Evolutionary conservation across 2,888 invertebrate species (phyloP), one percentile per base, ranked within the genome.

Genomic region (Blera fallax): DNA sequence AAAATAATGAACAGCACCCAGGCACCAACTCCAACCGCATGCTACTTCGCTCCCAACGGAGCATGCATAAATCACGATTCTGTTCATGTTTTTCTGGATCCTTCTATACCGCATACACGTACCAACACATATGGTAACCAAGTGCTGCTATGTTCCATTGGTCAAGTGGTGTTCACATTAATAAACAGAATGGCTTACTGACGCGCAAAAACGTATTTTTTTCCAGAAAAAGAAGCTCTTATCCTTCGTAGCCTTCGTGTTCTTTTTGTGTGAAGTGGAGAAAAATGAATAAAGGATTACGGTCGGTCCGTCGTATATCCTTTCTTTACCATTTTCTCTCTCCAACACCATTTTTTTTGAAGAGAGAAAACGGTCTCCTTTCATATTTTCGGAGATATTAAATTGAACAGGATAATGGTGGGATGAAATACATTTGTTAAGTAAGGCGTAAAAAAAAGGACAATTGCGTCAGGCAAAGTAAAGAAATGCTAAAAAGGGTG

Each of bases 81-180:
- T 45, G 62, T 45, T 1, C 58, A n/a, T 24, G 21, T 16, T 58
- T 11, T 34, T 6, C 24, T 5, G 21, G 24, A 58, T 18, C 37
- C 18, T 32, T 40, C n/a, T n/a, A 5, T 6, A 40, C 14, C n/a
- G 1, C 2, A 11, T 6, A n/a, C 14, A 21, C 37, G n/a, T 24
- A n/a, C n/a, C n/a, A n/a, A n/a, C n/a, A 24, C 21, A 40, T 32
- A 16, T 11, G 24, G 50, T 24, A 56, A 34, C 16, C 34, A 34
- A 56, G 34, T 11, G 21, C 1, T 11, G 21, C 1, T 48, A 32
- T 18, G 64, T 65, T 48, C 16, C 4, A 34, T 24, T 52, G 52
- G 27, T 67, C 67, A 52, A 67, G 67, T 52, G 37, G 52, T 67
- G 52, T 40, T 40, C 37, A 27, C 67, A 52, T 52, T 52, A 67